phyloP scores from a whole-genome alignment of 2,888 invertebrate genomes.

The Cephus runcator region DNA sequence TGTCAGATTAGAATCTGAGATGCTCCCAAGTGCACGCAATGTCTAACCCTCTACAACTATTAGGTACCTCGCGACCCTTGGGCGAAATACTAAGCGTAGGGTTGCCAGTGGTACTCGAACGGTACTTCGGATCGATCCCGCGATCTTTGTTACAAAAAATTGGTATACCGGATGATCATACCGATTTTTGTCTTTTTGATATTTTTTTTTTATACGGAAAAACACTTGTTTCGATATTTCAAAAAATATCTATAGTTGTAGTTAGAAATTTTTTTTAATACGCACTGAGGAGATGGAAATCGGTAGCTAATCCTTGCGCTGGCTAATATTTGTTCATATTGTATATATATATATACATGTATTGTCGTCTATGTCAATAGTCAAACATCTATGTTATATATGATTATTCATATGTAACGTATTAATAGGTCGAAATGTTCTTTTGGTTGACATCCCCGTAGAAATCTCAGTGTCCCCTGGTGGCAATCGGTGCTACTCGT shows the following conservation, averaged over 20 bases:
- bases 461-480: slow-evolving; percentile 26
- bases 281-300: neutral
- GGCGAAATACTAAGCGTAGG: slow-evolving; percentile 21
- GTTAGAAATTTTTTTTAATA: neutral
- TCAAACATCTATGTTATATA: neutral
- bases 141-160: neutral
- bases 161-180: neutral
- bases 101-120: slow-evolving; percentile 35
- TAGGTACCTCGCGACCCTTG: slow-evolving; percentile 27
- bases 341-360: neutral
- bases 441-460: slow-evolving; percentile 24
- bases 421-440: slow-evolving; percentile 2
- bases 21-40: slow-evolving; percentile 51
- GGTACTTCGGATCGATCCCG: neutral
- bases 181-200: neutral
- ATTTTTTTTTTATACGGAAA: neutral
- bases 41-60: slow-evolving; percentile 43
- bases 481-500: slow-evolving; percentile 13
- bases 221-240: neutral
- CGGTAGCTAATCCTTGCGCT: neutral
- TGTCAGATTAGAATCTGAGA: slow-evolving; percentile 63
- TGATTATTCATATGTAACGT: neutral
- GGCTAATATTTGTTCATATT: neutral
- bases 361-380: neutral
- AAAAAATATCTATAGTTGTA: neutral